phyloP scores from a whole-genome alignment of 2,888 invertebrate genomes.

The Palloptera scutellata region DNA sequence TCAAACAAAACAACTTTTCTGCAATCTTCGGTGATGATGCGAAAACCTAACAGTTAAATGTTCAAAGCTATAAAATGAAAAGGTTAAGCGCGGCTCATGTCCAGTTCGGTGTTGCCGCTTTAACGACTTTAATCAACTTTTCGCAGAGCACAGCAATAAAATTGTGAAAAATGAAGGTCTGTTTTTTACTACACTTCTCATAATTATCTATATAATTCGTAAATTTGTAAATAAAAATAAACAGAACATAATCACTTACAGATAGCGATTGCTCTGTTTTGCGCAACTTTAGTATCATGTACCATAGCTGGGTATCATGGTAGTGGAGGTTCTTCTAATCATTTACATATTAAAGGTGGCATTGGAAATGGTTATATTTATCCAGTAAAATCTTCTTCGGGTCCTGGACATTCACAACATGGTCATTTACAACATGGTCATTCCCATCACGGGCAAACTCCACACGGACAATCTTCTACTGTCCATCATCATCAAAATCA shows the following conservation, averaged over 20 bases:
- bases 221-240: no score
- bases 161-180: slow-evolving; percentile 5
- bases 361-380: slow-evolving; percentile 39
- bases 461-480: not conserved
- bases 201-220: not conserved
- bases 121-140: not conserved
- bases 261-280: not conserved
- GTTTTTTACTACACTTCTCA: not conserved
- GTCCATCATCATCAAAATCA: slow-evolving; percentile 32
- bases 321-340: not conserved
- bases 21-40: no score
- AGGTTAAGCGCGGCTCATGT: not conserved
- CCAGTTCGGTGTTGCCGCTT: not conserved
- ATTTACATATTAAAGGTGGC: slow-evolving; percentile 23
- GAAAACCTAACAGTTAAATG: no score
- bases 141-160: not conserved
- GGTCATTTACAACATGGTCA: slow-evolving; percentile 18
- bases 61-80: slow-evolving; percentile 7
- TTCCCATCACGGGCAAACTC: not conserved
- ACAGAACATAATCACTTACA: no score
- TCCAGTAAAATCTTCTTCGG: slow-evolving; percentile 25
- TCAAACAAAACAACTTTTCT: no score
- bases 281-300: not conserved
- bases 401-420: slow-evolving; percentile 34
- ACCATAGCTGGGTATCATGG: not conserved